Evolutionary conservation across 2,113 vertebrate species (phyloP).

Genomic region (Neogale vison): DNA sequence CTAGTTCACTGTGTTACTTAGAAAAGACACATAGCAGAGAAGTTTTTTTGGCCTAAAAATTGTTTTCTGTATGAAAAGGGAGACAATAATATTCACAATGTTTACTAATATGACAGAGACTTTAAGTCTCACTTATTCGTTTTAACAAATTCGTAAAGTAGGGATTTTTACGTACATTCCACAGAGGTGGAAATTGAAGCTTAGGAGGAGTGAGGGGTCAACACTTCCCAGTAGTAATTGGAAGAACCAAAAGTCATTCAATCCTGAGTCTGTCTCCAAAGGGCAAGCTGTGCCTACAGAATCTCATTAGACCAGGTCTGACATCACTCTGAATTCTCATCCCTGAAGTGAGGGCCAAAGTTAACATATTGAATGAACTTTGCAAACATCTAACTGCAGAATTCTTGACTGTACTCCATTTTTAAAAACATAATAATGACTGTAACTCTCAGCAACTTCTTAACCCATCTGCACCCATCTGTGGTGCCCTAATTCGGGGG

Average conservation of each 20-base stretch:
- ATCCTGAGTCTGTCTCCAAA: not conserved
- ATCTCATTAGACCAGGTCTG: not conserved
- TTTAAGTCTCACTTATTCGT: not conserved
- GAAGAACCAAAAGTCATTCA: not conserved
- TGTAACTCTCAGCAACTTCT: not conserved
- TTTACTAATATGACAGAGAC: not conserved
- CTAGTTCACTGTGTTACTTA: not conserved
- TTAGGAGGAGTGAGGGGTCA: not conserved
- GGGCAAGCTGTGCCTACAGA: not conserved
- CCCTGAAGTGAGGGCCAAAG: not conserved
- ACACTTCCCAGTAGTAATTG: not conserved
- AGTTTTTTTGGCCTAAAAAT: not conserved
- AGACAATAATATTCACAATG: not conserved
- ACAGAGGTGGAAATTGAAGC: not conserved
- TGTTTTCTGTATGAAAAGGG: not conserved
- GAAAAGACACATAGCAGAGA: not conserved
- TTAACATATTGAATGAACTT: not conserved
- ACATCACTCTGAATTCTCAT: not conserved
- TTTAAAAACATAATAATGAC: not conserved
- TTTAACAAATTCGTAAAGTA: not conserved
- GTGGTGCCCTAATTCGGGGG: not conserved
- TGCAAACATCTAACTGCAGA: not conserved
- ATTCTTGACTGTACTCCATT: not conserved
- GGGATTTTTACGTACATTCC: not conserved
- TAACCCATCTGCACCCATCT: not conserved